Base-by-base conservation (phyloP, 2,113 vertebrate species). In the Platanista minor region DNA sequence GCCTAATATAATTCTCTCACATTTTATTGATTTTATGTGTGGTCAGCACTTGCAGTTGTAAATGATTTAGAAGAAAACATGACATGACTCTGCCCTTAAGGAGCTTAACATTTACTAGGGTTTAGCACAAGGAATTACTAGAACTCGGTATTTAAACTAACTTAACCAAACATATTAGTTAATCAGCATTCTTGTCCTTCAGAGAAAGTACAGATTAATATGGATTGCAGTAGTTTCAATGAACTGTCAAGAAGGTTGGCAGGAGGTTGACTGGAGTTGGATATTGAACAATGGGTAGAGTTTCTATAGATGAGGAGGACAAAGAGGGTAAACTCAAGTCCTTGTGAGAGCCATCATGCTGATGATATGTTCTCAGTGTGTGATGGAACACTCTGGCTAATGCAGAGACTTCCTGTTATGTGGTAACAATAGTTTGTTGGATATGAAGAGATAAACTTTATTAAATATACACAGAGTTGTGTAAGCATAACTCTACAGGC, bases 71-170 rank as follows among this genome's bases (percentile, higher is more conserved):
- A 95, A 49, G n/a, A 77, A 95, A 83, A 61, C 8, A 66, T 78
- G n/a, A 27, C 43, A 67, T 64, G 62, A 87, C 31, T 81, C 67
- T 95, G 46, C 39, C 46, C 62, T 54, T 61, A 91, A 72, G 49
- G 52, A 78, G 12, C 72, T 96, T 91, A 85, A 91, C 62, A 75
- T 95, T 87, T 93, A 85, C 59, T 95, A 31, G 11, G 2, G 3
- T 39, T 14, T 14, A 69, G 27, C 8, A 52, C 4, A 72, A 72
- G 46, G 74, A 67, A 80, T 85, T 61, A 85, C 9, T 80, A 54
- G 18, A 93, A 91, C 15, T 33, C 66, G 1, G 77, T 88, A 87
- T 75, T 95, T 93, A 97, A 93, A 91, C 49, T 78, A 91, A 59
- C 15, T 93, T 78, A 93, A 96, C 87, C 27, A 93, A 88, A 66